These are phyloP conservation scores for Sterrhoptilus dennistouni DNA, from an alignment of 2,113 vertebrate species.

Conservation along the genomic window DNA sequence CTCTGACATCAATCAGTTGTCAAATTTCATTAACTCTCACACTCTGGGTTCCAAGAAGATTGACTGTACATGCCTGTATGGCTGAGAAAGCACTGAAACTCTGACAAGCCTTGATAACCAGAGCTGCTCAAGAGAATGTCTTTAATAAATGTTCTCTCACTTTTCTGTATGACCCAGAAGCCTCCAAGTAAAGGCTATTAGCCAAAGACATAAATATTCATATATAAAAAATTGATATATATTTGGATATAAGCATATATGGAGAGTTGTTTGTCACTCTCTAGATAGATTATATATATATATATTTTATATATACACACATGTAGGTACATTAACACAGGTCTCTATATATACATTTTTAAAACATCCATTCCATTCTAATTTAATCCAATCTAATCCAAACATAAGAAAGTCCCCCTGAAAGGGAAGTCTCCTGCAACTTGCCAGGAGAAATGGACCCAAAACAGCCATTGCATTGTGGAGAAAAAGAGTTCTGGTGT, in stretches of 20 bases:
- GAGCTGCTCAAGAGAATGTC: neutral
- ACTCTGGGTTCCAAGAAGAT: neutral
- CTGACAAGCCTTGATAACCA: conserved; percentile 33
- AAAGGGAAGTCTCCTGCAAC: neutral
- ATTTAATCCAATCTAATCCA: neutral
- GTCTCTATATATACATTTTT: neutral
- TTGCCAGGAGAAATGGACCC: neutral
- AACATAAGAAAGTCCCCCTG: accelerated
- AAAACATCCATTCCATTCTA: neutral
- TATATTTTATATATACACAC: neutral
- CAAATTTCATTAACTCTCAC: conserved; percentile 59
- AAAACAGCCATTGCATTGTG: neutral
- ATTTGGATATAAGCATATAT: neutral
- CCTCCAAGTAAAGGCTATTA: neutral
- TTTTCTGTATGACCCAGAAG: neutral
- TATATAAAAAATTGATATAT: neutral
- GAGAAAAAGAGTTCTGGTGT: neutral
- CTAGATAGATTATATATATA: too few species aligned
- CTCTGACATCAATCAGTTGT: conserved; percentile 53
- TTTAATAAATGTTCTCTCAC: neutral
- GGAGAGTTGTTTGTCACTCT: neutral
- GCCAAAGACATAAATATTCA: neutral
- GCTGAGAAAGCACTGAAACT: conserved; percentile 23
- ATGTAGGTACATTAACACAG: accelerated
- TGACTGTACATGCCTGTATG: conserved; percentile 31